Base-by-base conservation (phyloP, 2,797 vertebrate genomes). In the Chrysocyon brachyurus region DNA sequence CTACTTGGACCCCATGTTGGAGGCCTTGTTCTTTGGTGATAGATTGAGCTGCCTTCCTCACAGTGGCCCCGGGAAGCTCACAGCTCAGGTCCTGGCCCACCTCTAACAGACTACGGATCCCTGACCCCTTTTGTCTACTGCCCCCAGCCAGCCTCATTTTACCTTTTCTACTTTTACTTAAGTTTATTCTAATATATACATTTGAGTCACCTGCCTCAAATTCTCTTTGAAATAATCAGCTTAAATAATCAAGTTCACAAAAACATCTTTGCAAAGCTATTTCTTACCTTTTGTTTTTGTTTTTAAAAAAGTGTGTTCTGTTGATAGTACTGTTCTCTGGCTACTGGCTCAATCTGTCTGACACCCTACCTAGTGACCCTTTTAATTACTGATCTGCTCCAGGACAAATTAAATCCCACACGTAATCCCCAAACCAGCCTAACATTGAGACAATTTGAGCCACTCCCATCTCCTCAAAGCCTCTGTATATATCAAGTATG, bases 241-340 rank as follows among this genome's bases (percentile, higher is more conserved):
- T 72, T 72, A 72, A 6, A 22, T 24, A 63, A 63, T 63, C 12
- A 36, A n/a, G 8, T 77, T 75, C 33, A 90, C 52, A 63, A 73
- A 93, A 95, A 66, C 15, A 17, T 68, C 66, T 73, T 83, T 78
- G 70, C 52, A 26, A 22, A 70, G 40, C 24, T 66, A 4, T 78
- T 85, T 93, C 52, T 79, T 75, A 28, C 33, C 92, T 96, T 92
- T 90, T 79, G 7, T 73, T 84, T 91, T 91, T 94, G 66, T 57
- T 78, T 78, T 78, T 57, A 46, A 95, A 93, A 96, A 93, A 28
- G 28, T 59, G 10, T 77, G 40, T 28, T 84, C 4, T 94, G 77
- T 22, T 63, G 16, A 56, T 19, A 64, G 0, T 46, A 22, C 79
- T 22, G 5, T 89, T 94, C 57, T 90, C 77, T 85, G 81, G 59